Conservation (phyloP, 2,888 invertebrate species). For the Orthosia incerta region DNA sequence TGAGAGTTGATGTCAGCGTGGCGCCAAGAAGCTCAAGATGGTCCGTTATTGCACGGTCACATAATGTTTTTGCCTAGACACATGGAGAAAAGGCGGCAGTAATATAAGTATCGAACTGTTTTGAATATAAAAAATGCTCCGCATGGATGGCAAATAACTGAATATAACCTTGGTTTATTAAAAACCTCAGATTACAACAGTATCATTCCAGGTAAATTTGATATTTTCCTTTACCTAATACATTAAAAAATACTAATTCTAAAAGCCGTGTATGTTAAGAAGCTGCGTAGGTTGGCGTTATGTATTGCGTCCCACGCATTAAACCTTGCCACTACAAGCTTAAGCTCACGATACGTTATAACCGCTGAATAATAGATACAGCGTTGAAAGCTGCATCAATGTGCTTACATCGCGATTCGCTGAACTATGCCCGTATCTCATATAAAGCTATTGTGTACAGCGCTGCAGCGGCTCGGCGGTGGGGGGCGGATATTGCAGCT, state of each 20-base stretch:
- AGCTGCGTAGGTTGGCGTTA: background rate
- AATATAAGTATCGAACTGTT: no score
- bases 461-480: slow-evolving; percentile 22
- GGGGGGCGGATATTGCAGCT: slow-evolving; percentile 53
- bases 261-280: background rate
- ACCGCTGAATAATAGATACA: slow-evolving; percentile 21
- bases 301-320: slow-evolving; percentile 11
- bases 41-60: no score
- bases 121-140: no score
- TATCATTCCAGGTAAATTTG: background rate
- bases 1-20: no score
- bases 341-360: slow-evolving; percentile 15
- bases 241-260: slow-evolving; percentile 7
- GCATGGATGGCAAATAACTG: no score
- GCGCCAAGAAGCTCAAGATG: no score
- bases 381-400: slow-evolving; percentile 40
- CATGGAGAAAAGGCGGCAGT: no score
- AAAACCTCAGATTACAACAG: background rate
- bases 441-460: slow-evolving; percentile 59
- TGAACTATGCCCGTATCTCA: slow-evolving; percentile 59
- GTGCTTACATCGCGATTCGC: slow-evolving; percentile 48
- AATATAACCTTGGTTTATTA: background rate
- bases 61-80: no score
- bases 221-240: background rate
- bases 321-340: slow-evolving; percentile 12